These are phyloP conservation scores for Circaetus cinerascens DNA, from an alignment of 2,113 vertebrate genomes.

Conservation along the genomic window DNA sequence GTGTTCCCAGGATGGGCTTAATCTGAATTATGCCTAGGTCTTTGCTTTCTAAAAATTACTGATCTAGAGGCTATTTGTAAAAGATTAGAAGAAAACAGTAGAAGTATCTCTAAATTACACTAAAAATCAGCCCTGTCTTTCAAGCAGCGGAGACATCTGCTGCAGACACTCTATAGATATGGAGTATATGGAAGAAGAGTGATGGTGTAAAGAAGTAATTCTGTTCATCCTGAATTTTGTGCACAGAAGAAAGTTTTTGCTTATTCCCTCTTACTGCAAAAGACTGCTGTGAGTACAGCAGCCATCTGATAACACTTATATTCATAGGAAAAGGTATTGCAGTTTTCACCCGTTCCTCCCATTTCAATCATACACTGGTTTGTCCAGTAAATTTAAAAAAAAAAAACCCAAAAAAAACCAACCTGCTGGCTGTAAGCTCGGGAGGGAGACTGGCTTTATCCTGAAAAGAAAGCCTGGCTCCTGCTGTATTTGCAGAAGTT, in stretches of 20 bases:
- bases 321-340: conserved; percentile 15
- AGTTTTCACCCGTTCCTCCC: not conserved
- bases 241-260: not conserved
- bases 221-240: not conserved
- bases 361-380: conserved; percentile 17
- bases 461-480: not conserved
- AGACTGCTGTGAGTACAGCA: not conserved
- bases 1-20: rapidly evolving
- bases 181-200: not conserved
- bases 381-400: not conserved
- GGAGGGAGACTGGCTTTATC: not conserved
- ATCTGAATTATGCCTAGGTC: not conserved
- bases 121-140: not conserved
- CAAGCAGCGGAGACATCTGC: not conserved
- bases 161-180: not conserved
- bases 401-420: not conserved
- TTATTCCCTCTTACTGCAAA: not conserved
- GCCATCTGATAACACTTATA: conserved; percentile 25
- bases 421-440: not conserved
- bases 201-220: not conserved
- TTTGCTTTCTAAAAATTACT: not conserved
- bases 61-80: not conserved
- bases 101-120: not conserved
- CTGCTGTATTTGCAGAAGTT: conserved; percentile 21
- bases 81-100: not conserved